These are phyloP conservation scores for Drosophila orosa DNA, from an alignment of 1,140 invertebrate genomes.

Conservation along the genomic window DNA sequence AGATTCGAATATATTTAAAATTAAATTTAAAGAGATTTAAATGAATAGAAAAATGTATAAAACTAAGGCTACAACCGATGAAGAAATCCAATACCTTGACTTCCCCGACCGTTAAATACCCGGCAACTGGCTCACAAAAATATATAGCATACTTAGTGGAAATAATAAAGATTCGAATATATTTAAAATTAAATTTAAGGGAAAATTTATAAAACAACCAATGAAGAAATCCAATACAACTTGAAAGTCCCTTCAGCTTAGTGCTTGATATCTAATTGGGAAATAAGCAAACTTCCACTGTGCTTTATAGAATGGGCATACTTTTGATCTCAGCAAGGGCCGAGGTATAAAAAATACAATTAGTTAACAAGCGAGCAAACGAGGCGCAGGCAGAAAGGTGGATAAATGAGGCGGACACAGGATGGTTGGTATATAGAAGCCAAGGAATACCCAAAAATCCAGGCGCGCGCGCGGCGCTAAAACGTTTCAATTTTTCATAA, in stretches of 20 bases:
- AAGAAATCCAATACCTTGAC: too few species aligned
- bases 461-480: slow-evolving; percentile 71
- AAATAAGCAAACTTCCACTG: neutral
- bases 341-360: slow-evolving; percentile 64
- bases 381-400: slow-evolving; percentile 21
- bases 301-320: neutral
- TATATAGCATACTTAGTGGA: neutral
- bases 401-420: slow-evolving; percentile 22
- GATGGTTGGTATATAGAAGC: slow-evolving; percentile 29
- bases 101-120: too few species aligned
- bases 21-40: too few species aligned
- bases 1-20: neutral
- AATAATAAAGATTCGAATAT: neutral
- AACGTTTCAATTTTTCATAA: slow-evolving; percentile 83
- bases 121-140: neutral
- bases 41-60: too few species aligned
- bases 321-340: neutral
- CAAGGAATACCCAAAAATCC: slow-evolving; percentile 55
- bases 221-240: too few species aligned
- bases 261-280: too few species aligned
- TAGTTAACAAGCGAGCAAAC: slow-evolving; percentile 75
- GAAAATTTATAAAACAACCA: neutral
- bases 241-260: too few species aligned
- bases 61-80: too few species aligned
- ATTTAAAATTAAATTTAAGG: neutral